phyloP scores from a whole-genome alignment of 2,888 invertebrate genomes.

The Cerastoderma edule region DNA sequence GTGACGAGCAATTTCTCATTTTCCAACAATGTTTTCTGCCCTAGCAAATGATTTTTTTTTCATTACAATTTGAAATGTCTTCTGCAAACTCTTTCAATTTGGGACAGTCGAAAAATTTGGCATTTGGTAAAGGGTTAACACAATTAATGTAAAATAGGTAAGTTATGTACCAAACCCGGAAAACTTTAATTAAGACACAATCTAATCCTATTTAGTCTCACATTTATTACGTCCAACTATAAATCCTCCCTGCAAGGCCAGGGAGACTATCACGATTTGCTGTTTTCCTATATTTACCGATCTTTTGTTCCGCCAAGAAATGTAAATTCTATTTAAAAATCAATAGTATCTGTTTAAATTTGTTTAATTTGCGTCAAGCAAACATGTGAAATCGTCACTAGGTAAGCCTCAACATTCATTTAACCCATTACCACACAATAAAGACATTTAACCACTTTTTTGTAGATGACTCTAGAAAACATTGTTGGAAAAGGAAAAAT shows the following conservation, averaged over 20 bases:
- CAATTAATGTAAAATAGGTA: too few relatives aligned
- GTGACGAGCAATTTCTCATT: too few relatives aligned
- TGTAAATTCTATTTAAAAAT: constrained; percentile 20
- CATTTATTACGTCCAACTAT: neutral
- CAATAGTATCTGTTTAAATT: constrained; percentile 25
- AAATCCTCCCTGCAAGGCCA: neutral
- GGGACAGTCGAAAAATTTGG: too few relatives aligned
- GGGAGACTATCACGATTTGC: neutral
- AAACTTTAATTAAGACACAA: too few relatives aligned
- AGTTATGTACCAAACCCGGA: too few relatives aligned
- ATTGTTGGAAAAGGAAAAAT: constrained; percentile 5
- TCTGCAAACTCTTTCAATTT: too few relatives aligned
- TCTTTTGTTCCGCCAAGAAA: constrained; percentile 17
- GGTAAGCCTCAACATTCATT: too few relatives aligned
- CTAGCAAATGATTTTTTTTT: too few relatives aligned
- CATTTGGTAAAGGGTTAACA: too few relatives aligned
- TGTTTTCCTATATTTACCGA: constrained; percentile 15
- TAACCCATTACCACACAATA: neutral
- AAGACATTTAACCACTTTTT: neutral
- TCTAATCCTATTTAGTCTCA: constrained; percentile 6
- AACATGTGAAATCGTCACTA: too few relatives aligned
- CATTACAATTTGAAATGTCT: too few relatives aligned
- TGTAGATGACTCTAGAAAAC: neutral
- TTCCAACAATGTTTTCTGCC: too few relatives aligned
- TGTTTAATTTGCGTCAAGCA: constrained; percentile 21